Evolutionary conservation across 2,888 invertebrate genomes (phyloP).

Genomic region (Folsomia candida): DNA sequence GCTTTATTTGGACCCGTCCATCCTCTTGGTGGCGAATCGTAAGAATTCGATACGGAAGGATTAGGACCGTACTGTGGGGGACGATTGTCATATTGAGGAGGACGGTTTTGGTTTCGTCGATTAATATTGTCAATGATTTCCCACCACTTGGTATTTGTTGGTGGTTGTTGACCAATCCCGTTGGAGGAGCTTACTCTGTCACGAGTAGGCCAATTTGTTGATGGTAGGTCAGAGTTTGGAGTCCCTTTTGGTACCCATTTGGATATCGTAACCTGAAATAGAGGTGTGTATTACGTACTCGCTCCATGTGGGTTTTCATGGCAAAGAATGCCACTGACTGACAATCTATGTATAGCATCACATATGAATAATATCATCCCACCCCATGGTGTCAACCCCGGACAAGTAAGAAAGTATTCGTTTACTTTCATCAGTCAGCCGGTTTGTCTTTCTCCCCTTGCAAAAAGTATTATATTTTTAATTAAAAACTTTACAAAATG

Average conservation of each 20-base stretch:
- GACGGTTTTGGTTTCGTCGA: constrained; percentile 20
- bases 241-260: constrained; percentile 51
- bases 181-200: constrained; percentile 14
- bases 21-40: background rate
- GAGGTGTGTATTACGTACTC: too few species aligned
- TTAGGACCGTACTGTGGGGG: constrained; percentile 1
- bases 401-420: too few species aligned
- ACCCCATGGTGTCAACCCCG: too few species aligned
- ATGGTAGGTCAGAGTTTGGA: constrained; percentile 41
- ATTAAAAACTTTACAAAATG: too few species aligned
- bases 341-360: too few species aligned
- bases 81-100: background rate
- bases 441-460: too few species aligned
- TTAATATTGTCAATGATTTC: constrained; percentile 31
- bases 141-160: constrained; percentile 35
- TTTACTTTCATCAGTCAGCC: too few species aligned
- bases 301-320: too few species aligned
- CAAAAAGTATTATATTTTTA: too few species aligned
- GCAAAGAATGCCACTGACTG: too few species aligned
- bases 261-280: constrained; percentile 46
- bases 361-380: too few species aligned
- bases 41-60: background rate
- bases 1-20: constrained; percentile 13
- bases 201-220: constrained; percentile 43
- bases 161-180: constrained; percentile 2